These are phyloP conservation scores for Adelosebastes latens DNA, from an alignment of 2,797 vertebrate genomes.

Conservation along the genomic window DNA sequence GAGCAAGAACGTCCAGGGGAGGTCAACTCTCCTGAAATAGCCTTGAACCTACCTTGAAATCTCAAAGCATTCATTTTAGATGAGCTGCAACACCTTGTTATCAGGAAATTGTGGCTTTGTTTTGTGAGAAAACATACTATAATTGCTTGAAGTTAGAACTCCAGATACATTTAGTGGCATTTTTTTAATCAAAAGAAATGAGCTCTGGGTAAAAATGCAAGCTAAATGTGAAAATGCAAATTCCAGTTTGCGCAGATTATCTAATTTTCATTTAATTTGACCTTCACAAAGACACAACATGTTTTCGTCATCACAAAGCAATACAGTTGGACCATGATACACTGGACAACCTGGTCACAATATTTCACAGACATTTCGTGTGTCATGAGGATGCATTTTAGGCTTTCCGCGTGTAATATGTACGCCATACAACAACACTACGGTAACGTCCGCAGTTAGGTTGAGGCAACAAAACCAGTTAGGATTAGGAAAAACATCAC, in stretches of 20 bases:
- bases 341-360: background rate
- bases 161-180: background rate
- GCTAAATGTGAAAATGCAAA: background rate
- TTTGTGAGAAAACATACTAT: background rate
- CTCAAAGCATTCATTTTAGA: slow-evolving; percentile 48
- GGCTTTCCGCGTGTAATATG: too few relatives aligned
- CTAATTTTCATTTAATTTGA: background rate
- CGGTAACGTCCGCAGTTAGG: too few relatives aligned
- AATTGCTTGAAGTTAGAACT: background rate
- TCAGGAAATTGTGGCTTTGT: background rate
- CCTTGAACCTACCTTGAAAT: slow-evolving; percentile 82
- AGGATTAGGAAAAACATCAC: too few relatives aligned
- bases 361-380: too few relatives aligned
- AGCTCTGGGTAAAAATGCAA: background rate
- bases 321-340: background rate
- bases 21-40: slow-evolving; percentile 73
- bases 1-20: slow-evolving; percentile 65
- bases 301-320: background rate
- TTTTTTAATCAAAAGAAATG: background rate
- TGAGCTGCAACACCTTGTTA: slow-evolving; percentile 32
- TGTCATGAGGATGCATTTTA: too few relatives aligned
- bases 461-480: too few relatives aligned
- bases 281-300: background rate
- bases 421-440: too few relatives aligned
- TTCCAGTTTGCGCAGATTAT: background rate